Evolutionary conservation across 2,797 vertebrate genomes (phyloP).

Genomic region (Amphiprion clarkii): DNA sequence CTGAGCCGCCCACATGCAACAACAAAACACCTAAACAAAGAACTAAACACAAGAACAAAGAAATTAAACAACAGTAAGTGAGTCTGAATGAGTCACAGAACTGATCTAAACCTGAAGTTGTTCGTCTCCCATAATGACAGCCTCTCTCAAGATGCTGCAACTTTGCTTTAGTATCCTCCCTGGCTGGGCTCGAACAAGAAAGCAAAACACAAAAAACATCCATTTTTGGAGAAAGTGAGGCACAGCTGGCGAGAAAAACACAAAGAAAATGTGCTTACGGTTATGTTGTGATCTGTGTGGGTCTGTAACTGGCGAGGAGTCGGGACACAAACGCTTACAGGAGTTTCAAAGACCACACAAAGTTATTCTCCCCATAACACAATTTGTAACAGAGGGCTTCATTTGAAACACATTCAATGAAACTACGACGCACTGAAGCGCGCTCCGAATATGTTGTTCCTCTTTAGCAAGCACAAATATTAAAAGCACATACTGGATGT

Average conservation of each 20-base stretch:
- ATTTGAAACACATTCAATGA: slow-evolving; percentile 11
- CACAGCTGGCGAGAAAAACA: slow-evolving; percentile 11
- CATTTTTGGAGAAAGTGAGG: slow-evolving; percentile 29
- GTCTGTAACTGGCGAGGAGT: slow-evolving; percentile 3
- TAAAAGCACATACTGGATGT: not conserved
- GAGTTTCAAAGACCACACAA: not conserved
- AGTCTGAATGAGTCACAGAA: not conserved
- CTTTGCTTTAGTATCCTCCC: slow-evolving; percentile 22
- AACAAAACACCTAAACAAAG: not conserved
- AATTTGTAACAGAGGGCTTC: not conserved
- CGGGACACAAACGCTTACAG: not conserved
- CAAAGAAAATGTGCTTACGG: slow-evolving; percentile 23
- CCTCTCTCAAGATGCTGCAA: not conserved
- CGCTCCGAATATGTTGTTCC: not conserved
- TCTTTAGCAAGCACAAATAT: not conserved
- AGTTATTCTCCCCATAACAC: not conserved
- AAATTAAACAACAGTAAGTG: not conserved
- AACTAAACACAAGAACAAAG: not conserved
- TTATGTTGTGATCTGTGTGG: slow-evolving; percentile 1
- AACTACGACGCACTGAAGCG: not conserved
- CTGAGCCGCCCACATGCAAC: not conserved
- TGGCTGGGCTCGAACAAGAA: not conserved
- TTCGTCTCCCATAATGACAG: not conserved
- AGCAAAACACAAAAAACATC: slow-evolving; percentile 2
- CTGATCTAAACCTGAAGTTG: slow-evolving; percentile 3